Evolutionary conservation across 2,113 vertebrate species (phyloP), one percentile per base, ranked within the genome.

Genomic region (Tonatia bakeri): DNA sequence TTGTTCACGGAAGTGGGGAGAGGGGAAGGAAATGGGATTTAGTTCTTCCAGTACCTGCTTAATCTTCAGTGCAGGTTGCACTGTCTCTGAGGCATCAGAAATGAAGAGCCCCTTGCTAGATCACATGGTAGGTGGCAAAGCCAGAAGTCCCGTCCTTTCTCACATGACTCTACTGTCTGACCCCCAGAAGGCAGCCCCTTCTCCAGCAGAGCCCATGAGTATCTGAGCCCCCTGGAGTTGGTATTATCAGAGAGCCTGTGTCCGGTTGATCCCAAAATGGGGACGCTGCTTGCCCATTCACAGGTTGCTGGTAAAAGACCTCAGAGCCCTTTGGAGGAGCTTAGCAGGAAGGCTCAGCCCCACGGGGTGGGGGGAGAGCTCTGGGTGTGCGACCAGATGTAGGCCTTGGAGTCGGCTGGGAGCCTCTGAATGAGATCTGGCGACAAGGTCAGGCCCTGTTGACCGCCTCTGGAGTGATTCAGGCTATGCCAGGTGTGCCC

Each of bases 311-410:
- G 72, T 13, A 56, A 89, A n/a, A 17, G 36, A 79, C 64, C 20
- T 56, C 38, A 50, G 47, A 33, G n/a, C 22, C 7, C 24, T 28
- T 47, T 2, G 86, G 56, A 85, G 54, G 61, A 56, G 16, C 31
- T 64, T 3, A 43, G 15, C 28, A 7, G 28, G 9, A 52, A 43
- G n/a, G 24, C n/a, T 84, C 5, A 1, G 54, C 7, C 16, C 36
- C 9, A 47, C 12, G 0, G 0, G 22, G 1, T 1, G 24, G 5
- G 7, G 3, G 5, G 54, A 31, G 24, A 26, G 3, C 65, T 56
- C 64, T 13, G 69, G 24, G 40, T 22, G n/a, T 54, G 43, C 19
- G 54, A 38, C 7, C 11, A 7, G 56, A 83, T 13, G 3, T 1
- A 0, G 65, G n/a, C 24, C 16, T 38, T 19, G 24, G 33, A 43